phyloP scores from a whole-genome alignment of 2,888 invertebrate genomes.

The Homarus gammarus region DNA sequence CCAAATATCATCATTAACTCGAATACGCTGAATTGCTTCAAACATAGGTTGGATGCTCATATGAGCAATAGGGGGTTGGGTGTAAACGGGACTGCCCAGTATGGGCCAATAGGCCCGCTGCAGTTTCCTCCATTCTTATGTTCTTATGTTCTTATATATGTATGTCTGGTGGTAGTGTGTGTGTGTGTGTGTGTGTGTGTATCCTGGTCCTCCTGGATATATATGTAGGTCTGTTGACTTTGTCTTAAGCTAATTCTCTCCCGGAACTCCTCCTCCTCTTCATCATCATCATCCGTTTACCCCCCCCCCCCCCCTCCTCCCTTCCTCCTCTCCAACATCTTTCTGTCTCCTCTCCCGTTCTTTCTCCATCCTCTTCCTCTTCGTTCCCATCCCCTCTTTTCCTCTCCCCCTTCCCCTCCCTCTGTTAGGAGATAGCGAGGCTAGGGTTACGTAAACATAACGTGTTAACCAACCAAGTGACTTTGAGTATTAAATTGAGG shows the following conservation, averaged over 20 bases:
- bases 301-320: not conserved
- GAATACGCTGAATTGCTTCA: too few relatives aligned
- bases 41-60: too few relatives aligned
- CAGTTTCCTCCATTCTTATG: too few relatives aligned
- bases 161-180: constrained; percentile 24
- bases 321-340: too few relatives aligned
- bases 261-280: not conserved
- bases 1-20: too few relatives aligned
- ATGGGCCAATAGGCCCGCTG: too few relatives aligned
- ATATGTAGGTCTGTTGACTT: not conserved
- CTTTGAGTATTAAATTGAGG: too few relatives aligned
- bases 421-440: not conserved
- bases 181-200: constrained; percentile 41
- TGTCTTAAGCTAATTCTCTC: not conserved
- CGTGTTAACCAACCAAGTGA: too few relatives aligned
- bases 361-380: not conserved
- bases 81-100: too few relatives aligned
- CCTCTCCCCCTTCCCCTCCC: not conserved
- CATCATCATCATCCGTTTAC: not conserved
- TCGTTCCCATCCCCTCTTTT: not conserved
- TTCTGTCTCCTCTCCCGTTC: not conserved
- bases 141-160: not conserved
- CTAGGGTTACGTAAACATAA: too few relatives aligned
- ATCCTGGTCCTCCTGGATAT: not conserved
- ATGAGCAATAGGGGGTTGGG: too few relatives aligned